phyloP scores from a whole-genome alignment of 2,113 vertebrate species.

The Ramphastos sulfuratus region DNA sequence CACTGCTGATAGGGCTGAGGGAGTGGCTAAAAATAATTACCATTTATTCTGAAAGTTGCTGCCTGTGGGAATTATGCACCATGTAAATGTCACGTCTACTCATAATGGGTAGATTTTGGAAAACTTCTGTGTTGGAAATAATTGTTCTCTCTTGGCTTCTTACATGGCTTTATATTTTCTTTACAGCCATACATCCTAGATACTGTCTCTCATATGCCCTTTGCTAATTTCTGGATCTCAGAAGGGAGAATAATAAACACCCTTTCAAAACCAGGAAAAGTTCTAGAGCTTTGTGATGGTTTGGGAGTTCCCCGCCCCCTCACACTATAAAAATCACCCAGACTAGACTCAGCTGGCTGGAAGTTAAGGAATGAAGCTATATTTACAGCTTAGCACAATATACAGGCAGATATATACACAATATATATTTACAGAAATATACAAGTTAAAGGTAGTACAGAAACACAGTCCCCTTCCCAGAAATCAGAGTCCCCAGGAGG shows the following conservation, averaged over 20 bases:
- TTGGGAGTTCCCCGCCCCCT: no score
- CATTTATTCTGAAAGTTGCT: neutral
- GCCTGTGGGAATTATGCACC: neutral
- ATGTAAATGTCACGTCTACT: neutral
- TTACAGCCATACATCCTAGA: neutral
- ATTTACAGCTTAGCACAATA: no score
- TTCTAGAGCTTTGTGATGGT: neutral
- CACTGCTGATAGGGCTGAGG: neutral
- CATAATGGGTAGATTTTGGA: neutral
- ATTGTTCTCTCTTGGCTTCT: neutral
- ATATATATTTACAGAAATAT: no score
- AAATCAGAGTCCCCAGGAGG: no score
- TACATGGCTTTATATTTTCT: neutral
- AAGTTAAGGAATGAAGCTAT: no score
- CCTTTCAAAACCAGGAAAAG: neutral
- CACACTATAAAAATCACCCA: no score
- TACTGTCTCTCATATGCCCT: neutral
- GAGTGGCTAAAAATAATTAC: neutral
- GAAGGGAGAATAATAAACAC: neutral
- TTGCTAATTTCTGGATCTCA: neutral
- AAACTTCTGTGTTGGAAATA: neutral
- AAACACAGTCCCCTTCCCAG: no score
- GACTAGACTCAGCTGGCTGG: no score
- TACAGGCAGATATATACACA: no score
- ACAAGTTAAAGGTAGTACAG: no score